These are phyloP conservation scores for Xanthorhoe designata DNA, from an alignment of 2,888 invertebrate species.

Conservation along the genomic window DNA sequence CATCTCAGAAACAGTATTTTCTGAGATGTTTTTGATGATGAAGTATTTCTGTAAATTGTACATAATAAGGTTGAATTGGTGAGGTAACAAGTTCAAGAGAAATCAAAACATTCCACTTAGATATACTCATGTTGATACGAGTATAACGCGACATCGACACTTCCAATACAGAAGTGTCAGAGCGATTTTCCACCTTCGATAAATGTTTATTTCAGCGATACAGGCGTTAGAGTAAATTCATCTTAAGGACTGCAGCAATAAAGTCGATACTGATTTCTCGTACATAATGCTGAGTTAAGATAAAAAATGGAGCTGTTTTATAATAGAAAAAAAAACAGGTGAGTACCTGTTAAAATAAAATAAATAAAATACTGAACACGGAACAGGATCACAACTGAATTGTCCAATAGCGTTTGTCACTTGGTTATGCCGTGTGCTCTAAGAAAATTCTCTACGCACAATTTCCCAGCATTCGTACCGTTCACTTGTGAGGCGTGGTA, in stretches of 20 bases:
- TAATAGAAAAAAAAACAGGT: too few relatives aligned
- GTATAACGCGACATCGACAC: constrained; percentile 47
- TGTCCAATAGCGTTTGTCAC: too few relatives aligned
- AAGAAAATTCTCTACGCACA: too few relatives aligned
- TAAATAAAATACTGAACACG: too few relatives aligned
- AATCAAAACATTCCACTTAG: constrained; percentile 12
- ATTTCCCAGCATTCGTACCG: not conserved
- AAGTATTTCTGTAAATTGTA: not conserved
- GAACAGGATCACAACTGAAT: too few relatives aligned
- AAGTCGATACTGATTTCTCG: not conserved
- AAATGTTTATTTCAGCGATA: constrained; percentile 23
- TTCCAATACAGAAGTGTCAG: constrained; percentile 54
- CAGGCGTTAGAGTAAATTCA: constrained; percentile 14
- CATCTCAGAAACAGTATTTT: not conserved
- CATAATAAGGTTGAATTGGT: not conserved
- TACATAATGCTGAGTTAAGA: not conserved
- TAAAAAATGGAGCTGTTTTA: too few relatives aligned
- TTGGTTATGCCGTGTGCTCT: too few relatives aligned
- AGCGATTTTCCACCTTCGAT: constrained; percentile 54
- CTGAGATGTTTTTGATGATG: too few relatives aligned
- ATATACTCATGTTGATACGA: constrained; percentile 25
- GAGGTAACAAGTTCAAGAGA: not conserved
- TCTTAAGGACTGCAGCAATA: constrained; percentile 30
- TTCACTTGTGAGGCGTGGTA: not conserved
- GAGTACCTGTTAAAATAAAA: too few relatives aligned